Evolutionary conservation across 2,113 vertebrate genomes (phyloP).

Genomic region (Poicephalus meyeri): DNA sequence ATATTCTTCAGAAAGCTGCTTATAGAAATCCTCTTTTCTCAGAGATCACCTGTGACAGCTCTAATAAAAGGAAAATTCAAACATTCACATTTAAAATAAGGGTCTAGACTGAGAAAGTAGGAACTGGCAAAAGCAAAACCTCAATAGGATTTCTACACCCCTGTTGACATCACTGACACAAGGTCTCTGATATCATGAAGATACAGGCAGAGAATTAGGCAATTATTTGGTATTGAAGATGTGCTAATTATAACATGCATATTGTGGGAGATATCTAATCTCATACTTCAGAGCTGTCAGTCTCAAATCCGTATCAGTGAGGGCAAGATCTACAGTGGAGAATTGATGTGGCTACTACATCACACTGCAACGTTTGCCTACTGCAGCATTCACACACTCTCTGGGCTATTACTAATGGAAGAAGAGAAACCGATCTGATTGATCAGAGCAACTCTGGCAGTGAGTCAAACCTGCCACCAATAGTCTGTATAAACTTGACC

Average conservation of each 20-base stretch:
- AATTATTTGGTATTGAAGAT: not conserved
- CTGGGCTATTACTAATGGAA: not conserved
- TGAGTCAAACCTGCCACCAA: not conserved
- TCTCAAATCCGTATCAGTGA: not conserved
- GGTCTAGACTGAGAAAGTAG: not conserved
- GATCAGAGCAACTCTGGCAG: not conserved
- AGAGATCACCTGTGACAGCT: conserved; percentile 63
- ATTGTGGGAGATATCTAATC: not conserved
- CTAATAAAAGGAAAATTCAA: conserved; percentile 63
- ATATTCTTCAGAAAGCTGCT: conserved; percentile 2
- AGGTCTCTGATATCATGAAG: not conserved
- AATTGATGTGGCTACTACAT: not conserved
- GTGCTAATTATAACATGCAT: not conserved
- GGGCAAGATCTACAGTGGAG: rapidly evolving
- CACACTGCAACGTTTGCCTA: rapidly evolving
- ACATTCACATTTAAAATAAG: not conserved
- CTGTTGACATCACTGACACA: not conserved
- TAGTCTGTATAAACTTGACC: not conserved
- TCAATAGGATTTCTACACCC: not conserved
- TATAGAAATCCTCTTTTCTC: conserved; percentile 56
- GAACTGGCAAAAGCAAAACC: not conserved
- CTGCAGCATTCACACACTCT: not conserved
- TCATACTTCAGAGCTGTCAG: not conserved
- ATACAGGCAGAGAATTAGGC: not conserved
- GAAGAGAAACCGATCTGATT: not conserved